These are phyloP conservation scores for Aspidapion aeneum DNA, from an alignment of 2,888 invertebrate genomes.

Conservation along the genomic window DNA sequence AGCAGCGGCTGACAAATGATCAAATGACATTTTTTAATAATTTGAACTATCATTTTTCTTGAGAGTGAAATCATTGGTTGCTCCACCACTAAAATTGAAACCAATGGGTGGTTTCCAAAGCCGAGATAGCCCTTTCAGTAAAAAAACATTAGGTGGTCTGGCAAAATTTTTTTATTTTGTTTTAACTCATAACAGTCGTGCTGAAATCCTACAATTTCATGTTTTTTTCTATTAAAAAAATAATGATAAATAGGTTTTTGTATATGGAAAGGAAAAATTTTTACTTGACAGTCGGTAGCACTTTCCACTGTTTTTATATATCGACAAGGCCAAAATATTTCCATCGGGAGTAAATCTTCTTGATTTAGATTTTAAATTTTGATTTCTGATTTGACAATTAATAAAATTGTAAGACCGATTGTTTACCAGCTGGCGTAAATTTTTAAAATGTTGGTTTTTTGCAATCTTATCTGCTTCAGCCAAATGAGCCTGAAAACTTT, in stretches of 20 bases:
- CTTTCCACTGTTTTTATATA: slow-evolving; percentile 24
- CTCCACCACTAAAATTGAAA: slow-evolving; percentile 26
- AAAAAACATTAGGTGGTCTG: slow-evolving; percentile 32
- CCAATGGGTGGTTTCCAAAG: slow-evolving; percentile 33
- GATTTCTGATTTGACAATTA: slow-evolving; percentile 16
- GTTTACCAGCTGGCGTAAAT: slow-evolving; percentile 8
- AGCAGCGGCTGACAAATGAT: too few species aligned
- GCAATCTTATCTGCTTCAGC: slow-evolving; percentile 5
- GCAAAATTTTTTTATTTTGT: slow-evolving; percentile 16
- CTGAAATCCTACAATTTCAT: slow-evolving; percentile 24
- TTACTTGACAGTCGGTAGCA: slow-evolving; percentile 24
- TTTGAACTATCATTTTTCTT: slow-evolving; percentile 18
- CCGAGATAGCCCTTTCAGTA: slow-evolving; percentile 26
- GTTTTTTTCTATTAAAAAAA: slow-evolving; percentile 20
- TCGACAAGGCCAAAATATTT: slow-evolving; percentile 26
- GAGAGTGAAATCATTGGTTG: slow-evolving; percentile 20
- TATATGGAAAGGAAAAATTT: slow-evolving; percentile 26
- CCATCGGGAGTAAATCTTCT: slow-evolving; percentile 26
- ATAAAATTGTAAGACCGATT: slow-evolving; percentile 16
- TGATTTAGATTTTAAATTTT: slow-evolving; percentile 21
- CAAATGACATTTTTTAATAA: slow-evolving; percentile 23
- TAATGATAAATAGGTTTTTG: slow-evolving; percentile 19
- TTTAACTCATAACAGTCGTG: slow-evolving; percentile 17
- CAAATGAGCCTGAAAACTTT: not conserved
- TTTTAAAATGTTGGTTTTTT: not conserved